phyloP scores from a whole-genome alignment of 2,797 vertebrate species.

The Argya squamiceps region DNA sequence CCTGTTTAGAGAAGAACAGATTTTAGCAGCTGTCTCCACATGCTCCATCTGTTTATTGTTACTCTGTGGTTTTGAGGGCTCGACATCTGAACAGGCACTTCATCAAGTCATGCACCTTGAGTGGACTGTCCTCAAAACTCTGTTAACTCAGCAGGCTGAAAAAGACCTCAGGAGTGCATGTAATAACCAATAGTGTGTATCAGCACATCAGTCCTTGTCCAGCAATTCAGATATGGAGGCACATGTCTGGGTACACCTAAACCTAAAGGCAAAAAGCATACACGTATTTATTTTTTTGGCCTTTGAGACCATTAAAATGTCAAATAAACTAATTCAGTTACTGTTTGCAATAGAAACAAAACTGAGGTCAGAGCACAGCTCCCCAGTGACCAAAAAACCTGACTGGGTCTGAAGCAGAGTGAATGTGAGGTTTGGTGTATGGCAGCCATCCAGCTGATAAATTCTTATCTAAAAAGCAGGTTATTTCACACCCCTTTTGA shows the following conservation, averaged over 20 bases:
- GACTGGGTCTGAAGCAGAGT: neutral
- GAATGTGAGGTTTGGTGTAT: neutral
- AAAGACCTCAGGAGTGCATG: neutral
- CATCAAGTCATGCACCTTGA: neutral
- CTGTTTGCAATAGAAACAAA: slow-evolving; percentile 45
- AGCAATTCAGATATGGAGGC: neutral
- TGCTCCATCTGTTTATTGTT: slow-evolving; percentile 47
- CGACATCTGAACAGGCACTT: neutral
- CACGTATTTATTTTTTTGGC: neutral
- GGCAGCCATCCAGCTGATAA: neutral
- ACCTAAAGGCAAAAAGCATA: neutral
- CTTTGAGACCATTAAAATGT: neutral
- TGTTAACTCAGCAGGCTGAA: neutral
- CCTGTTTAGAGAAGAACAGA: neutral
- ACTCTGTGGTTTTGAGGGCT: slow-evolving; percentile 22
- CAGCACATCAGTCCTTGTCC: neutral
- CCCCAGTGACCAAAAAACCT: neutral
- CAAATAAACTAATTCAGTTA: slow-evolving; percentile 35
- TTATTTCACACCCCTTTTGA: slow-evolving; percentile 18
- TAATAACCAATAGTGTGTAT: neutral
- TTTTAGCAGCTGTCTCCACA: slow-evolving; percentile 27
- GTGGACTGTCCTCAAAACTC: neutral
- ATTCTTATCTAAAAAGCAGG: slow-evolving; percentile 8
- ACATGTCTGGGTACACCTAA: neutral
- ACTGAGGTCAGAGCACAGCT: slow-evolving; percentile 17